Evolutionary conservation across 1,140 invertebrate genomes (phyloP).

Genomic region (Dinothrombium tinctorium): DNA sequence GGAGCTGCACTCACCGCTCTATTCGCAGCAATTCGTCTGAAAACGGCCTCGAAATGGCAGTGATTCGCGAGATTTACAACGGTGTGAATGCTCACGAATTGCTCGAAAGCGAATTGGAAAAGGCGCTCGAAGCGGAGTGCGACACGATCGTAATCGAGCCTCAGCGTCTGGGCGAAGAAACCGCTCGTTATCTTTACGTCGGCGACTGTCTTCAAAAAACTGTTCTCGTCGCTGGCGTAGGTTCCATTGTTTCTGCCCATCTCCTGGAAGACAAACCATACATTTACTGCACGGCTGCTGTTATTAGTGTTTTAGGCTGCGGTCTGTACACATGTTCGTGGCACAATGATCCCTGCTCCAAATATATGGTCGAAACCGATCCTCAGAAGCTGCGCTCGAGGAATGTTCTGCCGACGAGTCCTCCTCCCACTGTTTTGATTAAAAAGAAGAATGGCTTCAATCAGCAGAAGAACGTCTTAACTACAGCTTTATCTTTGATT

Average conservation of each 20-base stretch:
- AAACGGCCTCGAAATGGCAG: conserved; percentile 51
- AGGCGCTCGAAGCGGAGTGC: conserved; percentile 54
- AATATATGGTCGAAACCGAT: conserved; percentile 70
- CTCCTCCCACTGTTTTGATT: too few relatives aligned
- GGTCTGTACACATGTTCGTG: conserved; percentile 62
- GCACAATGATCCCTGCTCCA: conserved; percentile 76
- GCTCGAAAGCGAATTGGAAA: conserved; percentile 74
- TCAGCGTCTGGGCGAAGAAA: conserved; percentile 63
- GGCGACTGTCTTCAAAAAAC: conserved; percentile 82
- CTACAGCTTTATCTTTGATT: too few relatives aligned
- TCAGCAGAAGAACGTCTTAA: too few relatives aligned
- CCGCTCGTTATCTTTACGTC: conserved; percentile 75
- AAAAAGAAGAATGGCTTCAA: too few relatives aligned
- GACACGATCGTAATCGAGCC: conserved; percentile 71
- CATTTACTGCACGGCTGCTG: conserved; percentile 40
- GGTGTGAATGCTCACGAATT: conserved; percentile 66
- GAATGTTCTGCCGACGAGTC: too few relatives aligned
- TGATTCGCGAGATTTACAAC: conserved; percentile 77
- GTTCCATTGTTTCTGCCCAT: conserved; percentile 40
- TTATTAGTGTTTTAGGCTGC: conserved; percentile 45
- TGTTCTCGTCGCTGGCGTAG: conserved; percentile 52
- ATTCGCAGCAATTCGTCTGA: too few relatives aligned
- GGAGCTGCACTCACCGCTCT: too few relatives aligned
- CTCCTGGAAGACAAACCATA: conserved; percentile 40
- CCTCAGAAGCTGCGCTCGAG: too few relatives aligned